These are phyloP conservation scores for Myrmophylax atrothorax DNA, from an alignment of 2,113 vertebrate genomes.

Conservation along the genomic window DNA sequence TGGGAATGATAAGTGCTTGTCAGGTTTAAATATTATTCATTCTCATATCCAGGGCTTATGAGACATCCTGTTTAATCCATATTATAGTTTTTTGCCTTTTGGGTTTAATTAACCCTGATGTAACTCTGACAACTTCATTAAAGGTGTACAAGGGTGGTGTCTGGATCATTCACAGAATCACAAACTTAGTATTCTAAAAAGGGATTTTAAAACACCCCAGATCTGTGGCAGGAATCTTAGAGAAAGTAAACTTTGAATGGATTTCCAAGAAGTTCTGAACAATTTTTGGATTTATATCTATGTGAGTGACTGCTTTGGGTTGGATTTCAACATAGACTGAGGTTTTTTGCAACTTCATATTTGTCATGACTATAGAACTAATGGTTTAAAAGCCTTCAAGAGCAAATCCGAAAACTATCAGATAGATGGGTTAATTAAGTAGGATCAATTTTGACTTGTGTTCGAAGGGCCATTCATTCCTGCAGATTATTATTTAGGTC, in stretches of 20 bases:
- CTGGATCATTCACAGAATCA: not conserved
- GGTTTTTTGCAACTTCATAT: not conserved
- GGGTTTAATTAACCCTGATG: conserved; percentile 3
- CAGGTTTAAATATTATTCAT: not conserved
- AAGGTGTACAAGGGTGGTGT: not conserved
- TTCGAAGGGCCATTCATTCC: not conserved
- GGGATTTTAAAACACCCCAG: accelerated
- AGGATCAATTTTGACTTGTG: accelerated
- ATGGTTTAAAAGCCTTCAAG: not conserved
- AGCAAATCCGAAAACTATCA: not conserved
- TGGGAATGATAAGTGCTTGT: not conserved
- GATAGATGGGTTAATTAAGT: not conserved
- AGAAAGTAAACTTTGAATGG: not conserved
- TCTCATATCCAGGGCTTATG: not conserved
- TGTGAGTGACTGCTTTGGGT: not conserved
- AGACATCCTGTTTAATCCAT: not conserved
- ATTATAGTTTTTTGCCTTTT: not conserved
- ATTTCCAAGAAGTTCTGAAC: not conserved
- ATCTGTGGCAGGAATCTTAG: not conserved
- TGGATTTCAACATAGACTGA: not conserved
- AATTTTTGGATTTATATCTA: not conserved
- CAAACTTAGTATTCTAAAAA: not conserved
- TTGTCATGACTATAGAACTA: not conserved
- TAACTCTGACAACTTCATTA: not conserved
- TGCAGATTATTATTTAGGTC: not conserved